phyloP scores from a whole-genome alignment of 2,113 vertebrate species.

The Myrmophylax atrothorax region DNA sequence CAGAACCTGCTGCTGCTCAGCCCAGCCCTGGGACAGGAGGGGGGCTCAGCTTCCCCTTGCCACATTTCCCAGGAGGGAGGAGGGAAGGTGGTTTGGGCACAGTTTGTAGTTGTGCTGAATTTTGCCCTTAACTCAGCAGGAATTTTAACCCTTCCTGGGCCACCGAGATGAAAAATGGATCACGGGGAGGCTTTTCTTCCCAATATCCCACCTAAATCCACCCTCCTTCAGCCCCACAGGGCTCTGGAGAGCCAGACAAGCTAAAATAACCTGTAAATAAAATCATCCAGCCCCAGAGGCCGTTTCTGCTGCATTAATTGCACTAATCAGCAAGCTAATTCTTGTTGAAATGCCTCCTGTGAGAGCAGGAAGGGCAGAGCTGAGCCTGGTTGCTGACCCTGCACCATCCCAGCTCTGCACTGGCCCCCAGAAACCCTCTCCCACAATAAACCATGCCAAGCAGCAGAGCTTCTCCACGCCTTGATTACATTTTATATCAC shows the following conservation, averaged over 20 bases:
- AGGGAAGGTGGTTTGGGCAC: neutral
- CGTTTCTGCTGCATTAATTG: neutral
- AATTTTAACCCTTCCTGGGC: neutral
- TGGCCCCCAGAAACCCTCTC: neutral
- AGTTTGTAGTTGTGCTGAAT: fast-evolving
- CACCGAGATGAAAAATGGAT: neutral
- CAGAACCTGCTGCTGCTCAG: neutral
- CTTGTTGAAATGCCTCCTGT: no score
- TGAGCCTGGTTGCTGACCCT: neutral
- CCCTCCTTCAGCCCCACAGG: neutral
- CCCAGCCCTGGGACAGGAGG: neutral
- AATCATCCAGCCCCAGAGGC: neutral
- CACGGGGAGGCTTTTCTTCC: neutral
- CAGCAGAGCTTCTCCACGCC: neutral
- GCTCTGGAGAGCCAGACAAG: neutral
- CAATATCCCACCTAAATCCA: neutral
- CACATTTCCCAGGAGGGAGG: fast-evolving
- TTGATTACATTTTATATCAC: no score
- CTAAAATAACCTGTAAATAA: neutral
- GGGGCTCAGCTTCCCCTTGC: neutral
- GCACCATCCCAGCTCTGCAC: neutral
- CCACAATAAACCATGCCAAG: neutral
- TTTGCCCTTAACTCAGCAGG: neutral
- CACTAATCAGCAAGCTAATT: neutral
- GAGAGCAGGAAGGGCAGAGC: neutral